These are phyloP conservation scores for Scarus forsteni DNA, from an alignment of 2,797 vertebrate genomes.

Conservation along the genomic window DNA sequence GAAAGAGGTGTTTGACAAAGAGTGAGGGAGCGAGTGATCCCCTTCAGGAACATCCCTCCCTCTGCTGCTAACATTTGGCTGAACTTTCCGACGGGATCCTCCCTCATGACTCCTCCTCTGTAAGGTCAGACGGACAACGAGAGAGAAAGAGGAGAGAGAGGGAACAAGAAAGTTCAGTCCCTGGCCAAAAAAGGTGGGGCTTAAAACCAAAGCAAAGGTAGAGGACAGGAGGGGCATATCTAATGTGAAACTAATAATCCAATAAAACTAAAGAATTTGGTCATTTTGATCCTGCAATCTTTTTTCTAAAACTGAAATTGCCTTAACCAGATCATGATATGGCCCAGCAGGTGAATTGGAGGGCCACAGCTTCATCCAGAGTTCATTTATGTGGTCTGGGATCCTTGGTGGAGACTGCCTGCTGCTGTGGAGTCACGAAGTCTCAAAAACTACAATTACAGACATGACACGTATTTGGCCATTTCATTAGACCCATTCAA, in stretches of 20 bases:
- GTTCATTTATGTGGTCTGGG: no score
- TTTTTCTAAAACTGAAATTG: no score
- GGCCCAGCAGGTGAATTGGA: not conserved
- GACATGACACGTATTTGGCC: no score
- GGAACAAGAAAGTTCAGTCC: conserved; percentile 82
- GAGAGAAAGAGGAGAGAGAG: conserved; percentile 73
- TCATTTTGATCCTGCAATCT: no score
- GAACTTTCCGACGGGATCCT: conserved; percentile 97
- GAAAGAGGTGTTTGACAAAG: conserved; percentile 70
- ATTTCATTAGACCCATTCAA: no score
- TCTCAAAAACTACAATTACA: no score
- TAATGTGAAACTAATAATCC: conserved; percentile 76
- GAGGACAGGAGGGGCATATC: conserved; percentile 49
- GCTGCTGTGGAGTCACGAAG: no score
- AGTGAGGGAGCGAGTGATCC: conserved; percentile 85
- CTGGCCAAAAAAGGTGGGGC: conserved; percentile 39
- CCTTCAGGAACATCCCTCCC: conserved; percentile 89
- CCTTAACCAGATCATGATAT: not conserved
- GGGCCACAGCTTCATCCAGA: no score
- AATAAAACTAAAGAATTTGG: not conserved
- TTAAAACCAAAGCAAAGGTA: conserved; percentile 15
- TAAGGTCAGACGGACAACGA: conserved; percentile 81
- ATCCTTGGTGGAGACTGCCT: no score
- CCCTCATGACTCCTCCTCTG: conserved; percentile 91
- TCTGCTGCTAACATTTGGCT: conserved; percentile 99